Base-by-base conservation (phyloP, 2,113 vertebrate genomes). In the Protobothrops mucrosquamatus region DNA sequence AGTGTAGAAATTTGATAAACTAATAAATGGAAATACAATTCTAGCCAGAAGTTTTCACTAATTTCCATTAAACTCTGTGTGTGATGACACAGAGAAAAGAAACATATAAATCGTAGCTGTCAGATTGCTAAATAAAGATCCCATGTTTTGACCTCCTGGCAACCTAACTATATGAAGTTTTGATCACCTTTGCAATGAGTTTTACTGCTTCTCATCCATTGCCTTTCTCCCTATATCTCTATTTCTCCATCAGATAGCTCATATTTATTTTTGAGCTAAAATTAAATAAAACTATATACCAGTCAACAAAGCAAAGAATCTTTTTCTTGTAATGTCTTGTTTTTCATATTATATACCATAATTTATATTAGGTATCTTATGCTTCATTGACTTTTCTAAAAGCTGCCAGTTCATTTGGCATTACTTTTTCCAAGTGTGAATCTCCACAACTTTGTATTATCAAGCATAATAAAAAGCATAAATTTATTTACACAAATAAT, bases 121-220 rank as follows among this genome's bases (percentile, higher is more conserved):
- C 22, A 94, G 22, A 39, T 20, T 56, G n/a, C 48, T 52, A 34
- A 20, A 34, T 85, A 52, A 74, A 74, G 51, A 89, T 51, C 34
- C 46, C 54, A 23, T 90, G 23, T 39, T 88, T 93, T 56, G n/a
- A 26, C 11, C n/a, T 86, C 43, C 74, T 61, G 29, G 46, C 39
- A 61, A 20, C 43, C 46, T 86, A 90, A 46, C 43, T 43, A 43
- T 4, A 26, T 61, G 14, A 12, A 56, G 26, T 54, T 26, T 46
- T 88, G 81, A 64, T 69, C 15, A 90, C 6, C 15, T 48, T 51
- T 20, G 57, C 89, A 90, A 57, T 55, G 12, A 55, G 34, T 88
- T 93, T 52, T 18, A 34, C 34, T 61, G 91, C 87, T 94, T 92
- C 95, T 93, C 93, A n/a, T 34, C 88, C 87, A 26, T 34, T 81